Evolutionary conservation across 2,888 invertebrate species (phyloP).

Genomic region (Cyclophora punctaria): DNA sequence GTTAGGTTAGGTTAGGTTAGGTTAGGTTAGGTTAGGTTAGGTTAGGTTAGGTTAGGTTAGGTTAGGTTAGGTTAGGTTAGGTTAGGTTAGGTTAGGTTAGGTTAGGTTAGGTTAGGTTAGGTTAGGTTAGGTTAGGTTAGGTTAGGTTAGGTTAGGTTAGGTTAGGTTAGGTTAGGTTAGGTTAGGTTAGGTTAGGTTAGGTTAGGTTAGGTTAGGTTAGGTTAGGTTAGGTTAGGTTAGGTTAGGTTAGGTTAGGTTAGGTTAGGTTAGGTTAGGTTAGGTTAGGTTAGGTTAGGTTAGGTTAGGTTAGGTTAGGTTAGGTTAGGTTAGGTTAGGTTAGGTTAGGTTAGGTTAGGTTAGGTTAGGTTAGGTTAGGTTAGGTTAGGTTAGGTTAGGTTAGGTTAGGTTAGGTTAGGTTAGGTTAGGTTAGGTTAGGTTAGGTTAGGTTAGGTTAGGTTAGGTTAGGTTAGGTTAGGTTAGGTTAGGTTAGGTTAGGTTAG

Average conservation of each 20-base stretch:
- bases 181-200: slow-evolving; percentile 11
- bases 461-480: too few species aligned
- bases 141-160: slow-evolving; percentile 21
- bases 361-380: slow-evolving; percentile 27
- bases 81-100: slow-evolving; percentile 21
- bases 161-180: slow-evolving; percentile 14
- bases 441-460: too few species aligned
- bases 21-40: slow-evolving; percentile 19
- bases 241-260: slow-evolving; percentile 23
- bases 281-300: slow-evolving; percentile 22
- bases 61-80: slow-evolving; percentile 21
- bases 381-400: slow-evolving; percentile 32
- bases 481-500: too few species aligned
- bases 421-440: too few species aligned
- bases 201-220: too few species aligned
- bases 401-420: slow-evolving; percentile 32
- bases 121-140: slow-evolving; percentile 20
- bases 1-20: slow-evolving; percentile 19
- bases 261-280: slow-evolving; percentile 23
- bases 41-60: slow-evolving; percentile 20
- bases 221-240: too few species aligned
- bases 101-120: slow-evolving; percentile 22
- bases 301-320: slow-evolving; percentile 23
- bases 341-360: slow-evolving; percentile 27
- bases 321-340: slow-evolving; percentile 22